Percentiles rank a stretch among this genome's conserved stretches.
phyloP scores from a whole-genome alignment of 2,888 invertebrate genomes.

The Meiosimyza platycephala region DNA sequence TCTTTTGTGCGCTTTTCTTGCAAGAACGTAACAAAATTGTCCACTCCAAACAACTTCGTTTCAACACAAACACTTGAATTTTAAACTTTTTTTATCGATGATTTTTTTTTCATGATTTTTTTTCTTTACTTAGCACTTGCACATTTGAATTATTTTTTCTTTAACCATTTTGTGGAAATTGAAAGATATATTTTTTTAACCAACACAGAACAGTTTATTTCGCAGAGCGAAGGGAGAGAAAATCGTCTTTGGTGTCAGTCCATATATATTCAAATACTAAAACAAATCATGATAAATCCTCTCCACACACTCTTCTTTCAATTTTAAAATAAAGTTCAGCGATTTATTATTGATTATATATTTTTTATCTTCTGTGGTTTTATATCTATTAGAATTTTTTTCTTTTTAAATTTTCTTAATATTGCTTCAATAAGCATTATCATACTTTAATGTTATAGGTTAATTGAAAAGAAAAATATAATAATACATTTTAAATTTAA shows the following conservation, averaged over 20 bases:
- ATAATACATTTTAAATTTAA: conserved; percentile 23
- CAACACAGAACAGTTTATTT: conserved; percentile 36
- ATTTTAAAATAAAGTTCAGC: conserved; percentile 41
- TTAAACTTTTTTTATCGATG: conserved; percentile 12
- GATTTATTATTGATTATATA: conserved; percentile 35
- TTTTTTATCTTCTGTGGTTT: conserved; percentile 31
- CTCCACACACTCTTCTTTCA: conserved; percentile 33
- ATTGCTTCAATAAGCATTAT: conserved; percentile 19
- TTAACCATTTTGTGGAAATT: conserved; percentile 14
- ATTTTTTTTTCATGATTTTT: not conserved
- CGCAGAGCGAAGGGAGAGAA: conserved; percentile 24
- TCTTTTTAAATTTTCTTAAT: conserved; percentile 23
- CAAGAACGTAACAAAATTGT: not conserved
- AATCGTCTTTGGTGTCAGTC: conserved; percentile 38
- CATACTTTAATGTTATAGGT: conserved; percentile 24
- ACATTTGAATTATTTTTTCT: conserved; percentile 21
- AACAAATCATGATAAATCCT: conserved; percentile 30
- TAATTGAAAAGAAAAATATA: conserved; percentile 28
- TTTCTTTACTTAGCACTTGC: conserved; percentile 30
- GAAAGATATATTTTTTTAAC: conserved; percentile 23
- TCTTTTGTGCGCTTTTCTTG: too few relatives aligned
- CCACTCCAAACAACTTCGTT: conserved; percentile 18
- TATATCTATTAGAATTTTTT: conserved; percentile 15
- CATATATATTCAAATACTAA: conserved; percentile 16
- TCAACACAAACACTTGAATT: conserved; percentile 26